phyloP scores from a whole-genome alignment of 2,797 vertebrate genomes.

The Alectoris magna region DNA sequence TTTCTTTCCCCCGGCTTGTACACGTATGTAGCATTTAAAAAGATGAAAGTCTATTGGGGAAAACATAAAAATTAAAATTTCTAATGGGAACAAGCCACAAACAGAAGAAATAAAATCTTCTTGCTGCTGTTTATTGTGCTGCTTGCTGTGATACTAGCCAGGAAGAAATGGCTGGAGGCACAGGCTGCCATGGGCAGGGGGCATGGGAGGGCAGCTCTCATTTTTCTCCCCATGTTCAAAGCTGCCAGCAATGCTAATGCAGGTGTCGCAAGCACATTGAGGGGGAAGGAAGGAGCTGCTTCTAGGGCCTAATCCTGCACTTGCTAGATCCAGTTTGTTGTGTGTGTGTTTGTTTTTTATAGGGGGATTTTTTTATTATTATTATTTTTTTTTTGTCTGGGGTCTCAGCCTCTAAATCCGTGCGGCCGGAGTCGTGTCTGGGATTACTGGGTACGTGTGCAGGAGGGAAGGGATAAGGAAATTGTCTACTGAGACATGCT shows the following conservation, averaged over 20 bases:
- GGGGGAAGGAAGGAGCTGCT: neutral
- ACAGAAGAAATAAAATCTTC: neutral
- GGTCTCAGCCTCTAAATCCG: neutral
- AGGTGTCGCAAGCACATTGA: rapidly evolving
- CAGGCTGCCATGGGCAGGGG: neutral
- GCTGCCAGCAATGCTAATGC: neutral
- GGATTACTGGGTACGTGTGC: neutral
- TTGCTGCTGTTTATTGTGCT: neutral
- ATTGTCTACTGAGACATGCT: neutral
- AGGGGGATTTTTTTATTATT: neutral
- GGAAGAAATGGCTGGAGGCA: neutral
- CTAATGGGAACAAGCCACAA: neutral
- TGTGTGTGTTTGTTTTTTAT: neutral
- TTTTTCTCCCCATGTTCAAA: neutral
- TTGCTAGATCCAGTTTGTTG: neutral
- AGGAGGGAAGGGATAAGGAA: neutral
- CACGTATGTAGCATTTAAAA: neutral
- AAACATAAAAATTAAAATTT: neutral
- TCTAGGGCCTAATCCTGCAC: neutral
- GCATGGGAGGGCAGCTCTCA: neutral
- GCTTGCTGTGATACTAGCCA: neutral
- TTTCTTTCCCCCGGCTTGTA: neutral
- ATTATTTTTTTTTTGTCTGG: neutral
- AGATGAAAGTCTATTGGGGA: neutral
- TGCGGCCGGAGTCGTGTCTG: neutral